phyloP scores from a whole-genome alignment of 2,888 invertebrate genomes.

The Schizaphis graminum region DNA sequence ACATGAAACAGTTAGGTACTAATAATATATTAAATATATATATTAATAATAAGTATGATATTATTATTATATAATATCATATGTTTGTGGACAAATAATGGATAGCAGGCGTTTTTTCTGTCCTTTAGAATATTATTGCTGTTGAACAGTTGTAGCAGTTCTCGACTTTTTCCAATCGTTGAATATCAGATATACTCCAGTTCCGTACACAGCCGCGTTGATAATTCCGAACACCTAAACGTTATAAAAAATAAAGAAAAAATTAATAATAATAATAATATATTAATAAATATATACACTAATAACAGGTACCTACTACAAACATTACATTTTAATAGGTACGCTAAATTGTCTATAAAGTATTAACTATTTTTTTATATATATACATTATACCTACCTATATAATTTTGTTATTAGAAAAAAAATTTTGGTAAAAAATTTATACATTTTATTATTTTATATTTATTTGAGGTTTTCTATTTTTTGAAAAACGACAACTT shows the following conservation, averaged over 20 bases:
- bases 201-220: conserved; percentile 84
- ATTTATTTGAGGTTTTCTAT: background rate
- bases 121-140: background rate
- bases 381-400: too few species aligned
- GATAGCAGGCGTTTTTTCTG: background rate
- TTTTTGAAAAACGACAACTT: background rate
- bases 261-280: background rate
- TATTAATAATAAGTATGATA: background rate
- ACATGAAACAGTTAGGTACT: background rate
- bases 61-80: background rate
- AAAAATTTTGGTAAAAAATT: background rate
- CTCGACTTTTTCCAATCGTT: conserved; percentile 76
- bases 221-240: conserved; percentile 84
- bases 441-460: too few species aligned
- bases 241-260: background rate
- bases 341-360: background rate
- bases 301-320: background rate
- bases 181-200: conserved; percentile 82
- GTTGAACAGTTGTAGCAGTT: conserved; percentile 24
- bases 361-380: background rate
- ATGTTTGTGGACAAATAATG: background rate
- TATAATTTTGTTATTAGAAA: background rate
- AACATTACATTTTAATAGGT: background rate
- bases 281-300: background rate
- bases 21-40: background rate